Percentiles rank a stretch among this genome's conserved stretches.
Evolutionary conservation across 2,113 vertebrate species (phyloP).

Genomic region (Trichomycterus rosablanca): DNA sequence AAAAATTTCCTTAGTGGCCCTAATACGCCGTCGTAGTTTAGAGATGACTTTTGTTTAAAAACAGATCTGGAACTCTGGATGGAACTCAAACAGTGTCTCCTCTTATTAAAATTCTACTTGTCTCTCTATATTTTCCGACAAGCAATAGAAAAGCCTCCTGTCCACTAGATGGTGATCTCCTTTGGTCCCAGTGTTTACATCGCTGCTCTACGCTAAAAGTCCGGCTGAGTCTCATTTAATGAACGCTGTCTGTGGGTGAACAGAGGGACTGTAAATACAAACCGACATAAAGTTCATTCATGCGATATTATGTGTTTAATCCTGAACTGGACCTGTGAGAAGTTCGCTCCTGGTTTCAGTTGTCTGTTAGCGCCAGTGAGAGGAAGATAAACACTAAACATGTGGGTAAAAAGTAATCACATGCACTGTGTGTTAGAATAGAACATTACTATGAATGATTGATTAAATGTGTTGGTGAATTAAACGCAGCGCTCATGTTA

Average conservation of each 20-base stretch:
- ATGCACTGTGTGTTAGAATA: not conserved
- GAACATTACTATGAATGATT: not conserved
- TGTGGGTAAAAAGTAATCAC: constrained; percentile 24
- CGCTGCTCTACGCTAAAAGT: not conserved
- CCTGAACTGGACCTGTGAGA: not conserved
- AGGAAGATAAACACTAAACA: constrained; percentile 14
- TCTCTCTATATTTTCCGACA: not conserved
- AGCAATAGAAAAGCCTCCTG: not conserved
- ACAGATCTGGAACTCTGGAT: too few species aligned
- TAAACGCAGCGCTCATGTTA: too few species aligned
- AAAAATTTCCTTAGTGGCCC: too few species aligned
- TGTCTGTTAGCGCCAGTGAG: not conserved
- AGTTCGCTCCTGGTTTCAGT: not conserved
- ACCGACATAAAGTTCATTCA: not conserved
- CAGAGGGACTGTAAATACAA: not conserved
- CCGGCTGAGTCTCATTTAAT: not conserved
- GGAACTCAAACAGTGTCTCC: too few species aligned
- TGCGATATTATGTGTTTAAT: not conserved
- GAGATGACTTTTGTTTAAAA: too few species aligned
- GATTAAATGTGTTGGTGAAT: not conserved
- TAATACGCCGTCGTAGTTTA: too few species aligned
- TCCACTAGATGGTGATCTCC: not conserved
- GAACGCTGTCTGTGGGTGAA: not conserved
- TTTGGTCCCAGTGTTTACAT: not conserved
- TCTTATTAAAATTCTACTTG: too few species aligned